Percentiles rank a stretch among this genome's conserved stretches.
Evolutionary conservation across 2,797 vertebrate genomes (phyloP).

Genomic region (Pygocentrus nattereri): DNA sequence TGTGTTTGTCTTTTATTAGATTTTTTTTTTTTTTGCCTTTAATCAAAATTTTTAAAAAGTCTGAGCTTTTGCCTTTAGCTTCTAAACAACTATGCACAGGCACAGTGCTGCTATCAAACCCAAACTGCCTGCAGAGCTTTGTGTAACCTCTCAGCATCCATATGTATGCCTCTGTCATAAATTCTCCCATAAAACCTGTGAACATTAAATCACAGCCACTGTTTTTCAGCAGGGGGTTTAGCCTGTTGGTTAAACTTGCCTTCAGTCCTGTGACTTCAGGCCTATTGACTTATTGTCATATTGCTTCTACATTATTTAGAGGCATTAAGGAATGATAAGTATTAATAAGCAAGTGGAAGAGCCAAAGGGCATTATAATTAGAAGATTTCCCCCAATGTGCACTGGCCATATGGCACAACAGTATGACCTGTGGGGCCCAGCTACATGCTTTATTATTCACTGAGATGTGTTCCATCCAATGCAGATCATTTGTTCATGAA

Average conservation of each 20-base stretch:
- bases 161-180: conserved; percentile 52
- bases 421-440: neutral
- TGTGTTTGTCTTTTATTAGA: conserved; percentile 3
- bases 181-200: conserved; percentile 68
- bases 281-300: conserved; percentile 78
- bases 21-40: neutral
- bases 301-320: conserved; percentile 76
- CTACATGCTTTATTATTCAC: conserved; percentile 7
- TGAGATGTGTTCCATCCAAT: neutral
- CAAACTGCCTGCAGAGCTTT: conserved; percentile 8
- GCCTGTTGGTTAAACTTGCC: conserved; percentile 60
- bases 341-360: conserved; percentile 75
- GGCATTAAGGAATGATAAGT: conserved; percentile 75
- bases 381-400: conserved; percentile 23
- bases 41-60: neutral
- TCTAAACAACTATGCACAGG: neutral
- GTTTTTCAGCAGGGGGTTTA: conserved; percentile 68
- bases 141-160: neutral
- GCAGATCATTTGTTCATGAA: conserved; percentile 6
- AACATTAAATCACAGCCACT: conserved; percentile 72
- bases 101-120: neutral
- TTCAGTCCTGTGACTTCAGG: conserved; percentile 74
- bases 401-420: conserved; percentile 35
- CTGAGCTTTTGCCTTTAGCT: neutral
- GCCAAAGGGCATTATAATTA: conserved; percentile 68